phyloP scores from a whole-genome alignment of 1,140 invertebrate genomes.

The Drosophila pandora region DNA sequence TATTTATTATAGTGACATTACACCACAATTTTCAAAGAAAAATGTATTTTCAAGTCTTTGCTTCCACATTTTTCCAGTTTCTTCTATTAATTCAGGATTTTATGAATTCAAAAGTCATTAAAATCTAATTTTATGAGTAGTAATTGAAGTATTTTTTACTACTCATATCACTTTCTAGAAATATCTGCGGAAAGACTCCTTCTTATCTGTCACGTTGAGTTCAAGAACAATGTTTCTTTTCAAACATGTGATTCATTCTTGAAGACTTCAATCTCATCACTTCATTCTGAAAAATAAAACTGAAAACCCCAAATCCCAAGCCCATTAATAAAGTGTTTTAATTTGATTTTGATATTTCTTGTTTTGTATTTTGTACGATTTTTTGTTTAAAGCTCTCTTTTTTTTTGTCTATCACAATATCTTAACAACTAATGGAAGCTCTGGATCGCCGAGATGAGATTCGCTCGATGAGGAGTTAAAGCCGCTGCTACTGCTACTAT shows the following conservation, averaged over 20 bases:
- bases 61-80: no score
- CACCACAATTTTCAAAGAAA: no score
- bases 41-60: no score
- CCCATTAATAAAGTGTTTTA: conserved; percentile 53
- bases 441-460: conserved; percentile 72
- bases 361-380: conserved; percentile 56
- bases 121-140: neutral
- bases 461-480: conserved; percentile 33
- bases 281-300: neutral
- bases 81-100: no score
- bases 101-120: neutral
- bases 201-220: conserved; percentile 35
- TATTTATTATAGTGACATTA: no score
- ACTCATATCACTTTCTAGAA: conserved; percentile 16
- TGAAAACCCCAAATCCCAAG: conserved; percentile 17
- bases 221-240: conserved; percentile 9
- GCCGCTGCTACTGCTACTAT: conserved; percentile 70
- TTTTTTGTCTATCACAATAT: conserved; percentile 68
- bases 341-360: conserved; percentile 54
- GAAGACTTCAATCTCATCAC: conserved; percentile 35
- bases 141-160: conserved; percentile 21
- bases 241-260: conserved; percentile 20
- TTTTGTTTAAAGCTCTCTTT: conserved; percentile 66
- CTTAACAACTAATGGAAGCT: conserved; percentile 76
- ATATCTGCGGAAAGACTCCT: neutral